Evolutionary conservation across 2,888 invertebrate species (phyloP).

Genomic region (Dendrolimus pini): DNA sequence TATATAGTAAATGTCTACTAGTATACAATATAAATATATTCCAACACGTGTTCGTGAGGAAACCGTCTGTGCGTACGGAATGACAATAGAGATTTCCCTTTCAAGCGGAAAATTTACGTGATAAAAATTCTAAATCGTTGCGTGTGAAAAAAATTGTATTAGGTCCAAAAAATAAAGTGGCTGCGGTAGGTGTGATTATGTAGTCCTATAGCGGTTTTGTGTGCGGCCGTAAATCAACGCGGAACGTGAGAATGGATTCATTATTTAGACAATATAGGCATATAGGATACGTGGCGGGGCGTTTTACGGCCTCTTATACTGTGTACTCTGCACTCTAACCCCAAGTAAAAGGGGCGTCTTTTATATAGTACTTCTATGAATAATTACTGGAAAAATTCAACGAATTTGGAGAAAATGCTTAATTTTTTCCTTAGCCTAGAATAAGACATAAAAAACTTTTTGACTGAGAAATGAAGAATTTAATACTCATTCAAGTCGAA

Average conservation of each 20-base stretch:
- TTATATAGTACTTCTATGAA: background rate
- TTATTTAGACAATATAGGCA: slow-evolving; percentile 54
- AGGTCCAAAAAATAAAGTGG: slow-evolving; percentile 65
- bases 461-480: too few relatives aligned
- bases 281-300: slow-evolving; percentile 22
- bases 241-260: slow-evolving; percentile 66
- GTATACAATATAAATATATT: slow-evolving; percentile 37
- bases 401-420: too few relatives aligned
- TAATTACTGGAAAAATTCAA: background rate
- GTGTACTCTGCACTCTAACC: background rate
- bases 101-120: slow-evolving; percentile 75
- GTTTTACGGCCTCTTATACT: slow-evolving; percentile 11
- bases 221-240: slow-evolving; percentile 60
- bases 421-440: too few relatives aligned
- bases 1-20: slow-evolving; percentile 19
- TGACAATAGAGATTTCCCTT: slow-evolving; percentile 74
- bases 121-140: slow-evolving; percentile 68
- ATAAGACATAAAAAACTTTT: too few relatives aligned
- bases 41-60: slow-evolving; percentile 71
- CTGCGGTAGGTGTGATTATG: slow-evolving; percentile 72
- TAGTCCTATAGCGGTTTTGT: slow-evolving; percentile 59
- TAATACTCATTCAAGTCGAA: too few relatives aligned
- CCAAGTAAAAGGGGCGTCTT: background rate
- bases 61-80: slow-evolving; percentile 58
- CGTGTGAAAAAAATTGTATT: slow-evolving; percentile 71